Evolutionary conservation across 64 coral and sea anemone genomes (phyloP).

Genomic region (Hydrozoanthus tunicans): DNA sequence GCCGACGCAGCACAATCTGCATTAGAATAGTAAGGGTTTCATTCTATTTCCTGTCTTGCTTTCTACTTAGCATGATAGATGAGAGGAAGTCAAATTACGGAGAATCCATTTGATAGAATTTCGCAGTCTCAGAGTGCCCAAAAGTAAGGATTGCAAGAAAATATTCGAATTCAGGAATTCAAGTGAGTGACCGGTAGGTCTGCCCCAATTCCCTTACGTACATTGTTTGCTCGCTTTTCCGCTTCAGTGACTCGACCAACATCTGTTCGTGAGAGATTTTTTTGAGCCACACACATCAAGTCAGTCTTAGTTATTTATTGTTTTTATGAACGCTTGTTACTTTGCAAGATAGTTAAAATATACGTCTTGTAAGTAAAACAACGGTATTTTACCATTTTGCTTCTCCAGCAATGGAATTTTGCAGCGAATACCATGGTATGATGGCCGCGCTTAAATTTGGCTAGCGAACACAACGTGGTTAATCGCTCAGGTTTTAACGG

Average conservation of each 20-base stretch:
- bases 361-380: background rate
- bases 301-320: background rate
- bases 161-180: background rate
- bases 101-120: background rate
- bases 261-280: conserved; percentile 27
- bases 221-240: background rate
- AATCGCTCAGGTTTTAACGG: conserved; percentile 17
- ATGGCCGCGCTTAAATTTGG: background rate
- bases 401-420: conserved; percentile 1
- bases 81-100: background rate
- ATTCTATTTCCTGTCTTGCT: conserved; percentile 10
- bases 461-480: conserved; percentile 14
- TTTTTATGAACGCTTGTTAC: background rate
- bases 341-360: background rate
- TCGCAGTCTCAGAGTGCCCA: background rate
- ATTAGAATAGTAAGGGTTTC: conserved; percentile 50
- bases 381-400: background rate
- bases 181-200: background rate
- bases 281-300: background rate
- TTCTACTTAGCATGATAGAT: conserved; percentile 5
- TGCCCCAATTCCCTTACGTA: too few relatives aligned
- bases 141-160: background rate
- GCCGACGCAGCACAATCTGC: conserved; percentile 5
- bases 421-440: background rate
- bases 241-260: conserved; percentile 30